A percentile compares a stretch with the other conserved stretches of the same genome.
Conservation (phyloP, 2,113 vertebrate species). For the Psittacara wagleri region DNA sequence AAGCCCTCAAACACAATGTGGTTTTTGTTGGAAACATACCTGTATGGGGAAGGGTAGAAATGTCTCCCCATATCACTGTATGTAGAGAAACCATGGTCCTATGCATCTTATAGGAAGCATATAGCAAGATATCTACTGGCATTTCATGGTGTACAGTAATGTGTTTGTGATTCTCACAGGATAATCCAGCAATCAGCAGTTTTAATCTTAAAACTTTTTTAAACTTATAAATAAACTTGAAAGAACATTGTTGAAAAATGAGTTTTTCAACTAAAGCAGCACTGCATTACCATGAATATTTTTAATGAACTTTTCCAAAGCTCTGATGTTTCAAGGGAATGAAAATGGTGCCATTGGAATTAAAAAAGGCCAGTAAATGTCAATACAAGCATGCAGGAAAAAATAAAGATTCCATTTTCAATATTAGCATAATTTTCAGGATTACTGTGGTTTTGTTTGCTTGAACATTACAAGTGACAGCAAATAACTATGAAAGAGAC, state of each 20-base stretch:
- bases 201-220: neutral
- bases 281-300: neutral
- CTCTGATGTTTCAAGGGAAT: neutral
- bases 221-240: neutral
- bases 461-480: neutral
- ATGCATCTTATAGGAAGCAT: neutral
- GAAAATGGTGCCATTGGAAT: neutral
- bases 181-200: neutral
- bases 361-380: neutral
- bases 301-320: neutral
- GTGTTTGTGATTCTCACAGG: neutral
- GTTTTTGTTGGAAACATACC: neutral
- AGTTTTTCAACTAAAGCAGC: constrained; percentile 7
- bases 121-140: neutral
- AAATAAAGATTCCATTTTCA: neutral
- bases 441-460: neutral
- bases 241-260: neutral
- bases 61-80: neutral
- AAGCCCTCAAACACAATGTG: neutral
- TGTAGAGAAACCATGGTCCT: neutral
- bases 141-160: neutral
- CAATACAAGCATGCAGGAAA: neutral
- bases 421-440: neutral
- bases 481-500: neutral
- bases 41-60: neutral